A percentile compares a stretch with the other conserved stretches of the same genome.
Evolutionary conservation across 1,140 invertebrate species (phyloP).

Genomic region (Heliconius hermathena): DNA sequence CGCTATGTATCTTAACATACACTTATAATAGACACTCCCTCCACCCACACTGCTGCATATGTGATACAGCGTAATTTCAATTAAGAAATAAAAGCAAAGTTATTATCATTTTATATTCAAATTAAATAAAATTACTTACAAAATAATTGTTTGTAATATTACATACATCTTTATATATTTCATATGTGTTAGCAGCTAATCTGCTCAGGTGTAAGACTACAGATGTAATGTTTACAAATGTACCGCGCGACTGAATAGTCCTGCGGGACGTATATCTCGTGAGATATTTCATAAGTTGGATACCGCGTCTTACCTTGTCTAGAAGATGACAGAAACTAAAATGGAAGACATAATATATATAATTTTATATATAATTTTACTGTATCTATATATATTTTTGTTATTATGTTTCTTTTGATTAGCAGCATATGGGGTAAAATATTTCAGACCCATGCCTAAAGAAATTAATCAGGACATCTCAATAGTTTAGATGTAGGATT

Average conservation of each 20-base stretch:
- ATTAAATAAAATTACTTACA: neutral
- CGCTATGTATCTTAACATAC: no score
- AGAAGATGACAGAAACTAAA: neutral
- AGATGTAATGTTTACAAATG: neutral
- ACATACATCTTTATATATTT: neutral
- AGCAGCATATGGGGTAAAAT: no score
- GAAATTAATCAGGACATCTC: no score
- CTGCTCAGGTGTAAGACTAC: neutral
- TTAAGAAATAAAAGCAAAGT: no score
- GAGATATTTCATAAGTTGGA: neutral
- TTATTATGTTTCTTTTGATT: neutral
- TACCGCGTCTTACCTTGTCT: neutral
- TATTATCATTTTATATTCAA: no score
- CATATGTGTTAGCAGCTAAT: neutral
- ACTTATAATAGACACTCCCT: no score
- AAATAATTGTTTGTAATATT: neutral
- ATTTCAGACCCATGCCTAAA: no score
- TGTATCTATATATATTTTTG: neutral
- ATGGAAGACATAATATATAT: neutral
- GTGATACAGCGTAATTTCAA: no score
- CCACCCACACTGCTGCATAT: neutral
- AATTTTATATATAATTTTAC: no score
- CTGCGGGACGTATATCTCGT: neutral
- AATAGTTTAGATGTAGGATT: no score
- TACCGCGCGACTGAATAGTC: neutral